A percentile compares a stretch with the other conserved stretches of the same genome.
phyloP scores from a whole-genome alignment of 2,797 vertebrate species.

The Xenentodon cancila region DNA sequence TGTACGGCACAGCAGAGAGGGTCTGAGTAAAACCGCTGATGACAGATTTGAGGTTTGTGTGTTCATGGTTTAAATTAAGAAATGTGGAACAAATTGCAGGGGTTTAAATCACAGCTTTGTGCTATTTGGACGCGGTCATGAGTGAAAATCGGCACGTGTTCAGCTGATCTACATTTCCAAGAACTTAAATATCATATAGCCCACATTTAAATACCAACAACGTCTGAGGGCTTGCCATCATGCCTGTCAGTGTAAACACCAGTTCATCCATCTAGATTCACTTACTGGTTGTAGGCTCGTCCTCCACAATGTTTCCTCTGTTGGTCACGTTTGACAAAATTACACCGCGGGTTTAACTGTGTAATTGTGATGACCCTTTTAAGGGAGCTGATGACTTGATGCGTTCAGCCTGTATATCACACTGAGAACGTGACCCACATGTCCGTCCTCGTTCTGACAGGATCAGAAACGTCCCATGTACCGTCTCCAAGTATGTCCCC shows the following conservation, averaged over 20 bases:
- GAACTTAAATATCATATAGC: background rate
- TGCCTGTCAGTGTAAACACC: background rate
- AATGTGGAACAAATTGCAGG: too few species aligned
- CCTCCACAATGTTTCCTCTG: constrained; percentile 4
- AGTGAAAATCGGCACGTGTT: constrained; percentile 2
- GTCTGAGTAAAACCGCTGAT: too few species aligned
- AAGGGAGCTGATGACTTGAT: too few species aligned
- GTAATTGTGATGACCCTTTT: background rate
- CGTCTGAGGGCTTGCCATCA: background rate
- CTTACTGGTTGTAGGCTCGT: background rate
- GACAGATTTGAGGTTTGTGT: too few species aligned
- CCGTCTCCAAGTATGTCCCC: too few species aligned
- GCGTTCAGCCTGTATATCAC: too few species aligned
- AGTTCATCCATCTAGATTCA: background rate
- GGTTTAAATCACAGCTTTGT: background rate
- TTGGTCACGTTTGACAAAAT: constrained; percentile 16
- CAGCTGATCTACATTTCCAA: constrained; percentile 7
- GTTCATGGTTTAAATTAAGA: too few species aligned
- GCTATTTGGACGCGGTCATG: background rate
- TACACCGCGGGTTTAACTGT: background rate
- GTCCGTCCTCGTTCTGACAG: too few species aligned
- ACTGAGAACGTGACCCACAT: too few species aligned
- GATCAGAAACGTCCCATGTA: too few species aligned
- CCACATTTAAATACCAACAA: background rate
- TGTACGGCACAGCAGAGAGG: too few species aligned